Base-by-base conservation (phyloP, 2,113 vertebrate species). In the Mirounga angustirostris region DNA sequence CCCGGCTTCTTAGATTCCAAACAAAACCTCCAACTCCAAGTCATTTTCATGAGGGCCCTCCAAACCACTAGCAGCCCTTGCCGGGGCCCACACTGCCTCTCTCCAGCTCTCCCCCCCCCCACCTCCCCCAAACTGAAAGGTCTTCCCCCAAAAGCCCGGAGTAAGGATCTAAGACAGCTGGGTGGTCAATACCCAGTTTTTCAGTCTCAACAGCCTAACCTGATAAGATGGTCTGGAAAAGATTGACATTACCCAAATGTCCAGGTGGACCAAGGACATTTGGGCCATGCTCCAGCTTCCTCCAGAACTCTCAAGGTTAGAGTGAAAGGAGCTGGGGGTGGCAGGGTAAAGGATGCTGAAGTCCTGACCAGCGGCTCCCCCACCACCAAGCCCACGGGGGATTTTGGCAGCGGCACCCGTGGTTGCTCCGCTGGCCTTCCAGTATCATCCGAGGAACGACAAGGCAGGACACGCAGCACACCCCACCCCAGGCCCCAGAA, bases 11-110 rank as follows among this genome's bases (percentile, higher is more conserved):
- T 59, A 89, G 78, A 94, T 65, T 93, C 85, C 89, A 95, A 96
- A 96, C 74, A 79, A 97, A 95, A 95, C 40, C 81, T 95, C 84
- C 90, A 84, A 95, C 80, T 69, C 33, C 61, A 85, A 97, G 80
- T 86, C 92, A 78, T 89, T 97, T 92, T 95, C 91, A 97, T 97
- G 95, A 97, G 76, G 21, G 90, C 30, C 28, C 67, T 86, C 46
- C 4, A 50, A 94, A 67, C 86, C 92, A 67, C 81, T 4, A 40
- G 90, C 59, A 86, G 73, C 90, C 65, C 76, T 78, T 30, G 15
- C 33, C 22, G 10, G 30, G 79, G 74, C 88, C 93, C 88, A 8
- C 56, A 46, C 18, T 3, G 58, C 36, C 54, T 92, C 26, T 67
- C 65, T 84, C 33, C 9, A 43, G 63, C 9, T 43, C 78, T 19